Evolutionary conservation across 2,113 vertebrate genomes (phyloP), one percentile per base, ranked within the genome.

Genomic region (Calyptomena viridis): DNA sequence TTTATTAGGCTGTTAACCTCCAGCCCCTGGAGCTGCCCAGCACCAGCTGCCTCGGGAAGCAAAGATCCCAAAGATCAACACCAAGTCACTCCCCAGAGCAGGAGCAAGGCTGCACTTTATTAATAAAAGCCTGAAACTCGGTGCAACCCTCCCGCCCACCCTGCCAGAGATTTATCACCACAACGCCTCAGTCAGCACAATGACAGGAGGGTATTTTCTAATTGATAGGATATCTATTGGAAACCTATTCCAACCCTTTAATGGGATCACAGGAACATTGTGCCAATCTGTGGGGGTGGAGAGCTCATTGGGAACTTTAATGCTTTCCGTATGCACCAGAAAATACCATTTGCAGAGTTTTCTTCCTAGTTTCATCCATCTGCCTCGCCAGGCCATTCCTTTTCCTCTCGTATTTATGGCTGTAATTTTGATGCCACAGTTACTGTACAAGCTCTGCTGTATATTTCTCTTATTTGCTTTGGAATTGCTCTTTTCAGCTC

Each of bases 321-420:
- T 81, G 68, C 66, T 89, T 60, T 85, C 64, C 9, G 13, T 88
- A 83, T 87, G 78, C 84, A 85, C 55, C 86, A 91, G 92, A 73
- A 96, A 96, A 90, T 69, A 68, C 42, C 35, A 79, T 88, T 97
- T 95, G 64, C 64, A 76, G 80, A 69, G 78, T 83, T 89, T 76
- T 89, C 68, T 86, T 53, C 53, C 73, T 64, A 9, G 16, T 69
- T 85, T 77, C 94, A 94, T 84, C 91, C 83, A 71, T 94, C 84
- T 96, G 82, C 90, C 88, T 94, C 66, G 68, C 68, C 56, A 44
- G 90, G 71, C 85, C 71, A 74, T 91, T 91, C 77, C 84, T 93
- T 84, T 93, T 87, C 91, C 79, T 95, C 79, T 94, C 76, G 94
- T 97, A 92, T 95, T 97, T 96, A 92, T 95, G 87, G 69, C 63